Percentiles rank a stretch among this genome's conserved stretches.
These are phyloP conservation scores for Patagioenas fasciata DNA, from an alignment of 2,113 vertebrate species.

Conservation along the genomic window DNA sequence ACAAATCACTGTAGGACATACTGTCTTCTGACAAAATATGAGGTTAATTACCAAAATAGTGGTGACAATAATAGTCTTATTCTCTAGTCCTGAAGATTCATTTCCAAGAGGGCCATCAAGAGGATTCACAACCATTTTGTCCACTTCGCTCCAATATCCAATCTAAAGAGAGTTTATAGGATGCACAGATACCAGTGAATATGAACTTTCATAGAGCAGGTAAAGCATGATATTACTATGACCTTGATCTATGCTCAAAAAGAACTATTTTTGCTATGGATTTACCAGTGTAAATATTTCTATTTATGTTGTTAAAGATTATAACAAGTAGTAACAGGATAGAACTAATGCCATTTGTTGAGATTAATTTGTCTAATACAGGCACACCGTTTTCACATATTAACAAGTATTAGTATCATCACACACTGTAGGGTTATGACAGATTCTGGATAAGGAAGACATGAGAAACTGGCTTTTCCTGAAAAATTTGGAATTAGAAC, in stretches of 20 bases:
- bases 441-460: neutral
- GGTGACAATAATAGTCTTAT: constrained; percentile 98
- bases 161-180: constrained; percentile 82
- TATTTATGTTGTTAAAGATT: neutral
- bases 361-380: neutral
- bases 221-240: neutral
- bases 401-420: neutral
- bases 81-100: constrained; percentile 93
- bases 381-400: neutral
- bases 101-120: constrained; percentile 89
- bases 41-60: constrained; percentile 93
- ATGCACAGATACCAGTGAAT: constrained; percentile 37
- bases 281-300: neutral
- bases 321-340: neutral
- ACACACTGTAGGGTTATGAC: neutral
- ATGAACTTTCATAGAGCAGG: neutral
- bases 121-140: constrained; percentile 98
- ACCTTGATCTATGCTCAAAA: neutral
- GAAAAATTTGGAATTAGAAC: neutral
- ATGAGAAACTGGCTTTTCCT: neutral
- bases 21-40: constrained; percentile 48
- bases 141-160: constrained; percentile 98
- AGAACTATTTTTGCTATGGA: neutral
- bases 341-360: neutral
- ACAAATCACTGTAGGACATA: constrained; percentile 12